Evolutionary conservation across 2,113 vertebrate genomes (phyloP), one percentile per base, ranked within the genome.

Genomic region (Lipophrys pholis): DNA sequence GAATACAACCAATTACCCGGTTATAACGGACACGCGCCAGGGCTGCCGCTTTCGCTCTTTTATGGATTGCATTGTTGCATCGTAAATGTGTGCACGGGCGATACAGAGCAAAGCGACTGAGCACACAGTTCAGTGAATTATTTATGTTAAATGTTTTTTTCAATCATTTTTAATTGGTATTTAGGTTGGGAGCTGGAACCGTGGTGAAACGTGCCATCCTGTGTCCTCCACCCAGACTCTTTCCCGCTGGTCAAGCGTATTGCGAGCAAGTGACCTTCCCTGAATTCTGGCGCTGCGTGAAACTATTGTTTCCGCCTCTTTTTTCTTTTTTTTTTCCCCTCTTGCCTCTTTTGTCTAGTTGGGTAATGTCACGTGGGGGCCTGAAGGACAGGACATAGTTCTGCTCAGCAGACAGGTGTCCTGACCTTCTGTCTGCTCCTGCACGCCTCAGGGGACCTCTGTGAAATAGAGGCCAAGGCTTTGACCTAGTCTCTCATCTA

Each of bases 381-480:
- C 76, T 85, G 82, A 90, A 90, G 90, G 88, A 87, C 80, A 81
- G 81, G 74, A 85, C 83, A 57, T 12, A 15, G 87, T 67, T 75
- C 81, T 78, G 82, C 79, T 66, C 50, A 16, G 69, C 82, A 81
- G 89, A 90, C 85, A 83, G 85, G 84, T 86, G 83, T 86, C 69
- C 74, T 87, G 89, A 91, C 88, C 91, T 86, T 78, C 73, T 80
- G 87, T 81, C 89, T 88, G 85, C 73, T 60, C 85, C 5, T 59
- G 77, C 67, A 65, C 45, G 82, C 82, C 88, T 76, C 85, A 1
- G 52, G 81, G 79, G 85, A 80, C 56, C 82, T 82, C 66, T 67
- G 69, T 43, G 64, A 85, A 91, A 91, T 90, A 75, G 88, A 88
- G 91, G 89, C 81, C 84, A 80, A 61, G 72, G 78, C 83, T 90